Conservation (phyloP, 2,888 invertebrate genomes). For the Oasisia sp. region DNA sequence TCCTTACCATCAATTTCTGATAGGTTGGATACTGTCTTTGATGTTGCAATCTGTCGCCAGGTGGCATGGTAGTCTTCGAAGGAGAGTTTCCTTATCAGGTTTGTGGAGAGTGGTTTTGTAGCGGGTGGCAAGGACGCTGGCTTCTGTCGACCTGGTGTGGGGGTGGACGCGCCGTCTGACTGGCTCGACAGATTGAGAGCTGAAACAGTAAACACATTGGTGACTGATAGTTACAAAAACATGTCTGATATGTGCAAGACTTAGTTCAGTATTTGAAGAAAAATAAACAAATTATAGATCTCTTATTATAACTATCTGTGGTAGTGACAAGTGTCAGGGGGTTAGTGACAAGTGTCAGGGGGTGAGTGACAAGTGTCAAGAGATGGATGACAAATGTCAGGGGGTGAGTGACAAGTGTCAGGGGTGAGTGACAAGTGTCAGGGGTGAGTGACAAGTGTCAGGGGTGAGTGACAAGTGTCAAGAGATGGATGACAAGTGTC, state of each 20-base stretch:
- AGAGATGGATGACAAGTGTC: too few relatives aligned
- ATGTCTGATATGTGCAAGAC: background rate
- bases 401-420: too few relatives aligned
- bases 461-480: too few relatives aligned
- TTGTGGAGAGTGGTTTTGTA: slow-evolving; percentile 25
- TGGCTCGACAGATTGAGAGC: background rate
- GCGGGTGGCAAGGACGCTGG: background rate
- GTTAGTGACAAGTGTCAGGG: too few relatives aligned
- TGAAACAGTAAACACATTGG: background rate
- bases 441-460: too few relatives aligned
- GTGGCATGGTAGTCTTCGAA: slow-evolving; percentile 62
- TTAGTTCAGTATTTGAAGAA: background rate
- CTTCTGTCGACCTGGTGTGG: background rate
- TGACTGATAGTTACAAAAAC: background rate
- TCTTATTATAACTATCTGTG: background rate
- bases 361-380: too few relatives aligned
- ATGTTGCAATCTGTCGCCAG: slow-evolving; percentile 63
- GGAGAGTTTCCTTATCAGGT: slow-evolving; percentile 47
- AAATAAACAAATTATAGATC: background rate
- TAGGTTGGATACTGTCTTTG: slow-evolving; percentile 45
- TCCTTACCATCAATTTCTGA: background rate
- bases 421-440: too few relatives aligned
- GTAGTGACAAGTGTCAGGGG: too few relatives aligned
- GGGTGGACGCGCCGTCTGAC: background rate
- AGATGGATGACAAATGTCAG: too few relatives aligned